phyloP scores from a whole-genome alignment of 2,797 vertebrate species.

The Anas acuta region DNA sequence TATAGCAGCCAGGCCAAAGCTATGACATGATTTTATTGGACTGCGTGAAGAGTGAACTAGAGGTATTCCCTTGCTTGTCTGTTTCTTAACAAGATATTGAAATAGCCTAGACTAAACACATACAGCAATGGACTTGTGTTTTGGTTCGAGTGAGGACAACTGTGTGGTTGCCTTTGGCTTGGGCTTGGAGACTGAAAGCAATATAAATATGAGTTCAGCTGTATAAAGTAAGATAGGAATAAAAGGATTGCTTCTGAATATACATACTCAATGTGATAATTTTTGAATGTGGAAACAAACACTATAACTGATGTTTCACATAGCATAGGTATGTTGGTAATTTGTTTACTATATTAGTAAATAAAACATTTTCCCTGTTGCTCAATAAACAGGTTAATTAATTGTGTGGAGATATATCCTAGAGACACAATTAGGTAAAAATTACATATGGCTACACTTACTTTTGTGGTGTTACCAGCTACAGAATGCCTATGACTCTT shows the following conservation, averaged over 20 bases:
- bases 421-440: constrained; percentile 24
- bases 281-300: not conserved
- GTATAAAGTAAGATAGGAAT: not conserved
- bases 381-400: constrained; percentile 24
- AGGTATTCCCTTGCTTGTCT: not conserved
- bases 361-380: not conserved
- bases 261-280: not conserved
- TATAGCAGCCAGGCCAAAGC: not conserved
- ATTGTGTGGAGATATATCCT: not conserved
- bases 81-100: not conserved
- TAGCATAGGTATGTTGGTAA: not conserved
- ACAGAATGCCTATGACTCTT: not conserved
- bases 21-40: fast-evolving
- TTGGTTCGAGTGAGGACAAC: not conserved
- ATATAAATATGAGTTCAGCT: not conserved
- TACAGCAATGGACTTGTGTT: not conserved
- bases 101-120: not conserved
- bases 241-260: not conserved
- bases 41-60: not conserved
- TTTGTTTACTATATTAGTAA: constrained; percentile 16
- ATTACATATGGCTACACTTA: not conserved
- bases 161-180: not conserved
- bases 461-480: not conserved
- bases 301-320: not conserved
- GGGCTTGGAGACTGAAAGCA: not conserved